These are phyloP conservation scores for Enteromius thamalakanensis DNA, from an alignment of 2,797 vertebrate species.

Conservation along the genomic window DNA sequence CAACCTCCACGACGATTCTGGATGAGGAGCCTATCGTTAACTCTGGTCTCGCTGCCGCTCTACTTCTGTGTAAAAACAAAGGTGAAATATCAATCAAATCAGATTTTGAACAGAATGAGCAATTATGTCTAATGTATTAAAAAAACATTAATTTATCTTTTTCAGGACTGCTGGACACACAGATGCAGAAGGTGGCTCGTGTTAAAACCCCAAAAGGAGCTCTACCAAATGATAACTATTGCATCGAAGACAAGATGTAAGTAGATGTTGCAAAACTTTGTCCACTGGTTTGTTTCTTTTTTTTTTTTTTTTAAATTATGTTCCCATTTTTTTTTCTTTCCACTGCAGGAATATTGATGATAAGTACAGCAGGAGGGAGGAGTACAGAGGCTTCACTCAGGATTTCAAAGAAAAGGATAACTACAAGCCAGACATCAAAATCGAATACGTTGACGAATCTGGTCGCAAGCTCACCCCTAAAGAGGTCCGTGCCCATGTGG, in stretches of 20 bases:
- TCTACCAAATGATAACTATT: constrained; percentile 88
- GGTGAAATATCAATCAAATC: constrained; percentile 65
- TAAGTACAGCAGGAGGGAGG: constrained; percentile 91
- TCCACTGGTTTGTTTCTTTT: not conserved
- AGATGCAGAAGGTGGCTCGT: constrained; percentile 88
- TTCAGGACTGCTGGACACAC: constrained; percentile 87
- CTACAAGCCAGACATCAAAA: constrained; percentile 89
- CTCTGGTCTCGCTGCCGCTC: constrained; percentile 85
- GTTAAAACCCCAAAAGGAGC: constrained; percentile 83
- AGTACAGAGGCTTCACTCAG: constrained; percentile 92
- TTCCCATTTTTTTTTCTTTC: not conserved
- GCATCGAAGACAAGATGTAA: constrained; percentile 95
- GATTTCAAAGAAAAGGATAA: constrained; percentile 93
- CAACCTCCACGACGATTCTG: constrained; percentile 89
- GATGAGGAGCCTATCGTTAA: constrained; percentile 95
- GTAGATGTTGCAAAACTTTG: constrained; percentile 37
- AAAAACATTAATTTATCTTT: not conserved
- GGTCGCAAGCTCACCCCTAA: constrained; percentile 90
- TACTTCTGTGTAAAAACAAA: constrained; percentile 92
- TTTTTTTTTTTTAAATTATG: not conserved
- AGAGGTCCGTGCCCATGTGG: constrained; percentile 72
- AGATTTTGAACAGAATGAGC: not conserved
- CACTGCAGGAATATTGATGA: constrained; percentile 86
- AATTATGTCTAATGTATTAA: not conserved
- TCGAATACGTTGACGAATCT: constrained; percentile 93